A percentile compares a stretch with the other conserved stretches of the same genome.
phyloP scores from a whole-genome alignment of 2,888 invertebrate genomes.

The Lomographa bimaculata region DNA sequence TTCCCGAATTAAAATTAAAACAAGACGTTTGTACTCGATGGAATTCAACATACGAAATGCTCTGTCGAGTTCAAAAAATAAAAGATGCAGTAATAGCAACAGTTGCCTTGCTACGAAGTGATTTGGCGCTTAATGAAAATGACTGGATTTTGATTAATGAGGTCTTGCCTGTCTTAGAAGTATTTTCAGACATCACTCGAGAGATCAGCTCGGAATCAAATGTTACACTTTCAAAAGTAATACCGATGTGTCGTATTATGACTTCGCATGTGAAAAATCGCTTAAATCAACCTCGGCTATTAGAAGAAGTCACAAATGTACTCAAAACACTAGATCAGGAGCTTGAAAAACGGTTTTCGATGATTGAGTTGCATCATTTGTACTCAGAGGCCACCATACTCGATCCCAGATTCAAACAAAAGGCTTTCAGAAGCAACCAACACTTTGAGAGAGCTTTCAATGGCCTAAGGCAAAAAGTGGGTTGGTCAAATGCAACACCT shows the following conservation, averaged over 20 bases:
- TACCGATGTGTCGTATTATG: slow-evolving; percentile 4
- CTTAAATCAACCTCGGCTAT: too few relatives aligned
- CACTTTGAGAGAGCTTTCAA: too few relatives aligned
- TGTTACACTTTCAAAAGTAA: background rate
- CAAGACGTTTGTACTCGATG: slow-evolving; percentile 3
- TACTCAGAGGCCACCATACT: too few relatives aligned
- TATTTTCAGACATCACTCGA: background rate
- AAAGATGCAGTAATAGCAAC: slow-evolving; percentile 1
- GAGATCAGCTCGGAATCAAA: slow-evolving; percentile 1
- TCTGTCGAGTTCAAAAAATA: background rate
- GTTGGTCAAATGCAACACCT: too few relatives aligned
- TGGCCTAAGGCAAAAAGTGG: too few relatives aligned
- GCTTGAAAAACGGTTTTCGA: too few relatives aligned
- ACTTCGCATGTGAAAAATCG: background rate
- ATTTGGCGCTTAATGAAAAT: background rate
- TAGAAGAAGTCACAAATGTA: too few relatives aligned
- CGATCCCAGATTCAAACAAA: too few relatives aligned
- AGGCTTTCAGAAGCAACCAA: too few relatives aligned
- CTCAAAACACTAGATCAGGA: too few relatives aligned
- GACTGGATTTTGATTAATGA: background rate
- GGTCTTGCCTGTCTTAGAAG: background rate
- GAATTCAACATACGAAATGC: slow-evolving; percentile 5
- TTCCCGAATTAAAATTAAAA: slow-evolving; percentile 4
- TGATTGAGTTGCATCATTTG: too few relatives aligned
- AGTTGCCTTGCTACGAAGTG: background rate